Evolutionary conservation across 2,888 invertebrate species (phyloP).

Genomic region (Mythimna pallens): DNA sequence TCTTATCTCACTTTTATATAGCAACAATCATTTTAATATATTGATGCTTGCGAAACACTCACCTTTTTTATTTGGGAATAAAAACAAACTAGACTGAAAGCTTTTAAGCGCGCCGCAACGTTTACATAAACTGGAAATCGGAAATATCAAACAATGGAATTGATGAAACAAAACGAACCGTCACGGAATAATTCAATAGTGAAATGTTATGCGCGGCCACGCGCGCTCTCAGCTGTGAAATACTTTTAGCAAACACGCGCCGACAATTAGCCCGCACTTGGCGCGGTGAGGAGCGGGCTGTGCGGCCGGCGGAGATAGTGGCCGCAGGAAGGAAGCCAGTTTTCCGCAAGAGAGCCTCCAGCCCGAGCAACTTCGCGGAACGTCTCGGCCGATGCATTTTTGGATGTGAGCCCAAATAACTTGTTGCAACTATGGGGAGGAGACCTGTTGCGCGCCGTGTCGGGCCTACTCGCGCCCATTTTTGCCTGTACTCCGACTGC

Average conservation of each 20-base stretch:
- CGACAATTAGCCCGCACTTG: conserved; percentile 62
- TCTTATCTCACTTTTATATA: conserved; percentile 61
- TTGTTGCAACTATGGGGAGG: conserved; percentile 85
- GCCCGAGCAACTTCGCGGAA: conserved; percentile 76
- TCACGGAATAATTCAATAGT: conserved; percentile 70
- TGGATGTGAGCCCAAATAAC: conserved; percentile 89
- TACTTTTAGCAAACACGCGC: conserved; percentile 62
- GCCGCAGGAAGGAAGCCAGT: conserved; percentile 78
- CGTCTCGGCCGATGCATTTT: conserved; percentile 88
- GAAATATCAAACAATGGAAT: conserved; percentile 66
- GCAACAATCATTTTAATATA: conserved; percentile 51
- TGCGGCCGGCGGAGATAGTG: conserved; percentile 55
- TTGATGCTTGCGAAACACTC: conserved; percentile 26
- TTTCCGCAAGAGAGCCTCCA: conserved; percentile 73
- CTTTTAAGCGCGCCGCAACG: conserved; percentile 37
- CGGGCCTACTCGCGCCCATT: conserved; percentile 79
- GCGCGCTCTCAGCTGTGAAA: conserved; percentile 63
- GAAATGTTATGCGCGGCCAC: conserved; percentile 70
- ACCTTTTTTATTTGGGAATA: conserved; percentile 23
- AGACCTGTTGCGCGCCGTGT: conserved; percentile 86
- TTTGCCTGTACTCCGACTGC: conserved; percentile 82
- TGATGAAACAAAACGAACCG: conserved; percentile 60
- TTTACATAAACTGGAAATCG: conserved; percentile 51
- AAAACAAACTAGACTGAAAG: conserved; percentile 39
- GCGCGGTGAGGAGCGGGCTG: conserved; percentile 13